Conservation (phyloP, 2,797 vertebrate species). For the Lepus oiostolus region DNA sequence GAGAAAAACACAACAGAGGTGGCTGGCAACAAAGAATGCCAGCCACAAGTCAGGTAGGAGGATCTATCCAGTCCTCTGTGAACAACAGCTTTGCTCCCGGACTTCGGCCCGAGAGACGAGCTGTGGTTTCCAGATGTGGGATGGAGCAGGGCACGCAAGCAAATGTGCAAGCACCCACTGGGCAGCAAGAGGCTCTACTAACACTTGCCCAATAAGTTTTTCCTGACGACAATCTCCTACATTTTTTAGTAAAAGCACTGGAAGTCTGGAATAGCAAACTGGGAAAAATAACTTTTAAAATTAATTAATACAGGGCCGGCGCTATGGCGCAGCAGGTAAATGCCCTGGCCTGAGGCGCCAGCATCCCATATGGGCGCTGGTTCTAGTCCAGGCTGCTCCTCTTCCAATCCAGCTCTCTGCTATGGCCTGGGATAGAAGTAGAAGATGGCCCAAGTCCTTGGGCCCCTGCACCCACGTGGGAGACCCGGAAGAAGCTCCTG, state of each 20-base stretch:
- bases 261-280: not conserved
- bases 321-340: too few relatives aligned
- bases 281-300: too few relatives aligned
- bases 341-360: too few relatives aligned
- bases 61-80: not conserved
- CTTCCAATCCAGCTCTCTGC: too few relatives aligned
- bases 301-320: too few relatives aligned
- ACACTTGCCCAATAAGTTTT: not conserved
- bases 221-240: not conserved
- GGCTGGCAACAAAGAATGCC: not conserved
- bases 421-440: too few relatives aligned
- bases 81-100: not conserved
- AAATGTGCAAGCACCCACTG: not conserved
- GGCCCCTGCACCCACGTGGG: too few relatives aligned
- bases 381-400: too few relatives aligned
- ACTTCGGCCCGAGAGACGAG: not conserved
- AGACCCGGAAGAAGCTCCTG: too few relatives aligned
- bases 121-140: constrained; percentile 19
- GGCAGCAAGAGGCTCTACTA: not conserved
- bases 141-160: not conserved
- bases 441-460: too few relatives aligned
- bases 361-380: too few relatives aligned
- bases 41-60: constrained; percentile 20
- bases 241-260: not conserved
- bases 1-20: not conserved